These are phyloP conservation scores for Drosophila asahinai DNA, from an alignment of 1,140 invertebrate genomes.

Conservation along the genomic window DNA sequence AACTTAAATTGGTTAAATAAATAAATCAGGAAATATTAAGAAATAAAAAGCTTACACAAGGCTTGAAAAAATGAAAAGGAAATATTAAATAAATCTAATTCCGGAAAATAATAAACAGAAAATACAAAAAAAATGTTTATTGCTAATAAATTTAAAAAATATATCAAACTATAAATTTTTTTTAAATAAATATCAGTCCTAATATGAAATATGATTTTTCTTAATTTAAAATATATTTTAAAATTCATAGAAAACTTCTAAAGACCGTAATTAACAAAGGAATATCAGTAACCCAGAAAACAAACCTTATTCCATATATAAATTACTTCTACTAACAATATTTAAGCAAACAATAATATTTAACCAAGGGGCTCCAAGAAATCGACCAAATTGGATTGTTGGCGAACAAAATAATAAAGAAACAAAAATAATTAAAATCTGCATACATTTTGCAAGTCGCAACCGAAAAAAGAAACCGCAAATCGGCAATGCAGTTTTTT, in stretches of 20 bases:
- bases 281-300: neutral
- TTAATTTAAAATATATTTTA: too few species aligned
- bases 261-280: neutral
- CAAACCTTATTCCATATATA: too few species aligned
- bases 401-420: neutral
- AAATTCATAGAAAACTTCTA: neutral
- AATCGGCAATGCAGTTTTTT: conserved; percentile 71
- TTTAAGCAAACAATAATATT: neutral
- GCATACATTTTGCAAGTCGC: conserved; percentile 73
- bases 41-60: neutral
- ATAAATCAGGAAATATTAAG: neutral
- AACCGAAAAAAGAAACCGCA: conserved; percentile 44
- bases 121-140: too few species aligned
- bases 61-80: too few species aligned
- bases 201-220: too few species aligned
- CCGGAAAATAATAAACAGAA: too few species aligned
- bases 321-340: neutral
- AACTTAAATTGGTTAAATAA: neutral
- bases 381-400: conserved; percentile 4
- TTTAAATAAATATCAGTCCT: too few species aligned
- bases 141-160: too few species aligned
- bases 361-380: conserved; percentile 21
- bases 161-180: too few species aligned
- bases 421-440: conserved; percentile 42
- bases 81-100: too few species aligned